Base-by-base conservation (phyloP, 2,888 invertebrate genomes). In the Cecidostiba fungosa region DNA sequence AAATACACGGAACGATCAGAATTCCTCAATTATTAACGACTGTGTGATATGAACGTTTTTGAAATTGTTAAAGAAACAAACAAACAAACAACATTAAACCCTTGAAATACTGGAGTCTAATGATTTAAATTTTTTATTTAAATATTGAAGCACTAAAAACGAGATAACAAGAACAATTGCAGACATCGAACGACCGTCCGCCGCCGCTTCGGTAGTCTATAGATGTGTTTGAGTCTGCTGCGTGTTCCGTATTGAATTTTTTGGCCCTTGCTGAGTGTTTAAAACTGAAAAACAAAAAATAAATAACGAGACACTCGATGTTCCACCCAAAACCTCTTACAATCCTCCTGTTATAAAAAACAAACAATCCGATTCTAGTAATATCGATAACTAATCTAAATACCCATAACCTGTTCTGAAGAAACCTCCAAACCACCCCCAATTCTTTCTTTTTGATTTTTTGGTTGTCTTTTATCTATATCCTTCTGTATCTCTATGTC, bases 141-240 rank as follows among this genome's bases (percentile, higher is more conserved):
- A 66, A 32, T 59, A 43, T 47, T 29, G 5, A 14, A 47, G 5
- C n/a, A 62, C 29, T 74, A 2, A 43, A 72, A 81, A 69, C 62
- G 4, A 72, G 43, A 39, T 54, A 47, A 16, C 77, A 82, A 54
- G 29, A 69, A 62, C 19, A 86, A 77, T 77, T 78, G 70, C 47
- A 62, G 50, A 77, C 82, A 47, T 77, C 43, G 43, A 74, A 88
- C 88, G 87, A 89, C 89, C 91, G 90, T 88, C 91, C 89, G 89
- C 89, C 90, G 89, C 87, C 89, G 91, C 91, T 91, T 91, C 86
- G 88, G 92, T 93, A 93, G 92, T 90, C 80, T 90, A 92, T 89
- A 89, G 81, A 85, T 92, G 89, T 92, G 91, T 92, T 91, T 92
- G 91, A 92, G 92, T 93, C 91, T 93, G 93, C 91, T 92, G 92